Percentiles rank a stretch among this genome's conserved stretches.
These are phyloP conservation scores for Netelia melanura DNA, from an alignment of 2,888 invertebrate genomes.

Conservation along the genomic window DNA sequence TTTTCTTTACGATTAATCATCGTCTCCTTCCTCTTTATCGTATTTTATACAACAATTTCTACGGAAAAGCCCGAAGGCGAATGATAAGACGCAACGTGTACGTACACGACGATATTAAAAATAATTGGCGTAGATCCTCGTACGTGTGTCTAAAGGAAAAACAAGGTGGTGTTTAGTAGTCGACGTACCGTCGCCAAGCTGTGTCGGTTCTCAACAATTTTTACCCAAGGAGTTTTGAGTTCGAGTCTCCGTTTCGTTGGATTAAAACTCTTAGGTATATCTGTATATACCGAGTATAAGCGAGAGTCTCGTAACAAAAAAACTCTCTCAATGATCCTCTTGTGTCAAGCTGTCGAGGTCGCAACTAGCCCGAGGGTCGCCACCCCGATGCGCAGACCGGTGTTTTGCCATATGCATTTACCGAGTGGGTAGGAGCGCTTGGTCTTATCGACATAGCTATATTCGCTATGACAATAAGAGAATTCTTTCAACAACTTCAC, in stretches of 20 bases:
- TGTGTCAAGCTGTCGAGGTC: slow-evolving; percentile 40
- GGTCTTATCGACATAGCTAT: neutral
- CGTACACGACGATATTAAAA: too few relatives aligned
- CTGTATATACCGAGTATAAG: neutral
- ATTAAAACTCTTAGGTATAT: neutral
- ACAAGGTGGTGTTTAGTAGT: too few relatives aligned
- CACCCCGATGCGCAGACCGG: neutral
- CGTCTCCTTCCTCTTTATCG: too few relatives aligned
- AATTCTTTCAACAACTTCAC: too few relatives aligned
- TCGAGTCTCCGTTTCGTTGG: slow-evolving; percentile 22
- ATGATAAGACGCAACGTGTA: too few relatives aligned
- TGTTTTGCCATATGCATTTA: slow-evolving; percentile 25
- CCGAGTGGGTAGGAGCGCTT: slow-evolving; percentile 17
- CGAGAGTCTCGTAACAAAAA: slow-evolving; percentile 36
- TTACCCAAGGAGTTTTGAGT: slow-evolving; percentile 21
- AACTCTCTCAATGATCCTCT: slow-evolving; percentile 43
- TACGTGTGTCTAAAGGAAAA: too few relatives aligned
- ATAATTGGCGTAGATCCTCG: too few relatives aligned
- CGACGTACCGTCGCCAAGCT: too few relatives aligned
- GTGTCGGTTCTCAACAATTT: neutral
- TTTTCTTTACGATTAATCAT: too few relatives aligned
- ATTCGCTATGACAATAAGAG: too few relatives aligned
- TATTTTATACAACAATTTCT: too few relatives aligned
- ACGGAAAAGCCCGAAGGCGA: too few relatives aligned
- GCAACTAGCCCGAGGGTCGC: slow-evolving; percentile 34